Percentiles rank a stretch among this genome's conserved stretches.
Evolutionary conservation across 30 jellyfish, hydroid and myxozoan species (phyloP).

Genomic region (Sanderia malayensis): DNA sequence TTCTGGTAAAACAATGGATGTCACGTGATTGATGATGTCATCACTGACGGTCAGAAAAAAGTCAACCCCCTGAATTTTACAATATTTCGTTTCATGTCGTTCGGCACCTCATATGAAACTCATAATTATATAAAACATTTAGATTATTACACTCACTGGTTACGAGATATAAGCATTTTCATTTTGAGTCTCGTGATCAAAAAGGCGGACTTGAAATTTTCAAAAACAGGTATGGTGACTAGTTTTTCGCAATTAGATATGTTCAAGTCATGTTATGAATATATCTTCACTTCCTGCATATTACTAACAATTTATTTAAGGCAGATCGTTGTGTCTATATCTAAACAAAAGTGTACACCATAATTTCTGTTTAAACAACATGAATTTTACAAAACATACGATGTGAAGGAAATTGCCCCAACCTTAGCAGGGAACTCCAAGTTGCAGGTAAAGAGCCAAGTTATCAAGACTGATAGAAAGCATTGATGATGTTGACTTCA

Average conservation of each 20-base stretch:
- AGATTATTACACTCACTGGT: background rate
- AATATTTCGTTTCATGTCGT: background rate
- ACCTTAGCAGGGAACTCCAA: conserved; percentile 4
- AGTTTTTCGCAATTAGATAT: background rate
- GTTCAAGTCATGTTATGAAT: background rate
- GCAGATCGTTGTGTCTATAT: background rate
- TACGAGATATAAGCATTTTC: too few relatives aligned
- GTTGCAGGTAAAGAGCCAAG: background rate
- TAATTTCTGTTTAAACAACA: background rate
- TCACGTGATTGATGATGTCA: too few relatives aligned
- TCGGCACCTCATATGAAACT: too few relatives aligned
- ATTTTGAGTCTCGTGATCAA: background rate
- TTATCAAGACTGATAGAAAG: background rate
- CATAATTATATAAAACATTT: background rate
- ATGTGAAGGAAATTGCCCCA: background rate
- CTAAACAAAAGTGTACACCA: background rate
- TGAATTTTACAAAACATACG: background rate
- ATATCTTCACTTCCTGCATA: background rate
- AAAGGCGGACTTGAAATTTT: background rate
- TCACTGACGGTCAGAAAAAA: background rate
- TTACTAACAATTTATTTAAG: background rate
- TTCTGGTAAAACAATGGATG: too few relatives aligned
- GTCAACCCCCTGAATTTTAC: background rate
- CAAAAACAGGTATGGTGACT: background rate
- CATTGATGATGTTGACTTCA: conserved; percentile 2